Base-by-base conservation (phyloP, 2,888 invertebrate species). In the Byasa hedistus region DNA sequence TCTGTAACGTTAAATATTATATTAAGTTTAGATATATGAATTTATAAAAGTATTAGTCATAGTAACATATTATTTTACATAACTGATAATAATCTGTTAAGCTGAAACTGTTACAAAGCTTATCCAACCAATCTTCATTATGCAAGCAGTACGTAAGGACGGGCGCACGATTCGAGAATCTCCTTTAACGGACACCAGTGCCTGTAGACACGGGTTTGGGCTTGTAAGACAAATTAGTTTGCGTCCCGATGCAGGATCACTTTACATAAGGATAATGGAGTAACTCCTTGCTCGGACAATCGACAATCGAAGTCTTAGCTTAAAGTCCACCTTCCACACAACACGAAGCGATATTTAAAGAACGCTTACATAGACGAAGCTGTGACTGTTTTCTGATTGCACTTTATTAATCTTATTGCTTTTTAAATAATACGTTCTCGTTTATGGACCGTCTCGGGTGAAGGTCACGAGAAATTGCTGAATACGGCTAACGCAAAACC, bases 171-270 rank as follows among this genome's bases (percentile, higher is more conserved):
- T 57, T 36, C 64, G 57, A 27, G 21, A 51, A 24, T 69, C 69
- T 39, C 68, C 66, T 69, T 70, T 68, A 59, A 65, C 61, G 68
- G 66, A 69, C 58, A 60, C 44, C 54, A 44, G 57, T 56, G 67
- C 68, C 32, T 63, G 68, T 71, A 68, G 69, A 69, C 65, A 70
- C 62, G 57, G 64, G 71, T 68, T 22, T 57, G 64, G 60, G 74
- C 75, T 69, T 82, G 83, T 82, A 79, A 82, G 81, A 79, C 80
- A 82, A 84, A 84, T 84, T 82, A 80, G 78, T 75, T 78, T 72
- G 68, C 73, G 75, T 77, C 71, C 72, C 64, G 21, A 39, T 21
- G 51, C 55, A 32, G 23, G 12, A 57, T n/a, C 63, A 63, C 62
- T 66, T 63, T 66, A 66, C 66, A 66, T 66, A 63, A 69, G 70